These are phyloP conservation scores for Drosophila silvestris DNA, from an alignment of 2,888 invertebrate species.

Conservation along the genomic window DNA sequence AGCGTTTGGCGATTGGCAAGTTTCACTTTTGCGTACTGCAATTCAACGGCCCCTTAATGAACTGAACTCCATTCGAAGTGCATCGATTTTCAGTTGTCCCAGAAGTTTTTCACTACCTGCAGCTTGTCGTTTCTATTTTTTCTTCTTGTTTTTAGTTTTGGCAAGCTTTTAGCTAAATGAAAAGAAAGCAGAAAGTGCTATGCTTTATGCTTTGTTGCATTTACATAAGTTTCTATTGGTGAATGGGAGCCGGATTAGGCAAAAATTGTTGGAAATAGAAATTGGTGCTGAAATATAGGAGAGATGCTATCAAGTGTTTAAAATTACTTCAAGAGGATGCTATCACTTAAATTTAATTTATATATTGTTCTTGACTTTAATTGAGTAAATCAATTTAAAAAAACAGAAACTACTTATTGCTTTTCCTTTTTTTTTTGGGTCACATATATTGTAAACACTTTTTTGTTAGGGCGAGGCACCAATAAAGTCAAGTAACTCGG, in stretches of 20 bases:
- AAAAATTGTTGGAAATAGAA: not conserved
- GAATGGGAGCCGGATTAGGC: not conserved
- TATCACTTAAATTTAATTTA: not conserved
- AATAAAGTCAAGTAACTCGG: too few species aligned
- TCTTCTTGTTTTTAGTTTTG: not conserved
- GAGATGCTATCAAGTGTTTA: not conserved
- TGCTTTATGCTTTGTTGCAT: constrained; percentile 10
- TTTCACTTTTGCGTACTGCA: constrained; percentile 67
- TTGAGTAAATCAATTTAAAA: not conserved
- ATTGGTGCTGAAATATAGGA: not conserved
- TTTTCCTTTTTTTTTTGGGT: too few species aligned
- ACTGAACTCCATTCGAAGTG: constrained; percentile 72
- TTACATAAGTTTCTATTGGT: constrained; percentile 15
- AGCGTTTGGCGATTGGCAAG: constrained; percentile 43
- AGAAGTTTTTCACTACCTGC: constrained; percentile 23
- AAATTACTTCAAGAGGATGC: not conserved
- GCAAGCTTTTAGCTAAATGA: constrained; percentile 59
- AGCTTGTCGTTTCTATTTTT: not conserved
- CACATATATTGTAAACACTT: not conserved
- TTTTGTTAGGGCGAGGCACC: not conserved
- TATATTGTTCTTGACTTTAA: not conserved
- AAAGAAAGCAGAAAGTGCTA: constrained; percentile 27
- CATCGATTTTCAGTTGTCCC: constrained; percentile 65
- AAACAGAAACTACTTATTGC: too few species aligned
- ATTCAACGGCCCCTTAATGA: constrained; percentile 67